Base-by-base conservation (phyloP, 2,797 vertebrate genomes). In the Spondyliosoma cantharus region DNA sequence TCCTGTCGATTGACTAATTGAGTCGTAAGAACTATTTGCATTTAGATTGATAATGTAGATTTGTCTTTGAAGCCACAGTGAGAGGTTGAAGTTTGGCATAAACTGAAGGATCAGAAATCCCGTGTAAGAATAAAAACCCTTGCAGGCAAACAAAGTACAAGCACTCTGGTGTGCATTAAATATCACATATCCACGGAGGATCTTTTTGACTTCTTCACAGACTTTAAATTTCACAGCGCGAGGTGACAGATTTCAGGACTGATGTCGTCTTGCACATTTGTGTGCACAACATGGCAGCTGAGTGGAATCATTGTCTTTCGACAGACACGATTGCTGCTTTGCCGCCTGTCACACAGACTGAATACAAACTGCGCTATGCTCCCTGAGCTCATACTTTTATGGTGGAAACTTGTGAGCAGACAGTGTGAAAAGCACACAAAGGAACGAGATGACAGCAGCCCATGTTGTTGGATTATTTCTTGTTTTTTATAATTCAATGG, bases 261-360 rank as follows among this genome's bases (percentile, higher is more conserved):
- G 84, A 80, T 90, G 79, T 81, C 42, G 24, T 75, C 58, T 64
- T 83, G 73, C 86, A 85, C 88, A 91, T 91, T 87, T 85, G 86
- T 89, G 92, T 92, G 86, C 87, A 79, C 82, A 91, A 91, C 84
- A 90, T 91, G 89, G 86, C 87, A 87, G 86, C 89, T 84, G 86
- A 86, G 89, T 84, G 87, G 87, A 92, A 90, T 91, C 87, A 89
- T 90, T 91, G 88, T 92, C 91, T 93, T 90, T 90, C 84, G 76
- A 78, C 86, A 90, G 89, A 90, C 84, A 84, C 89, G 86, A 91
- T 89, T 92, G 86, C 85, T 86, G 87, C 91, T 88, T 91, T 89
- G 82, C 87, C 29, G 84, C 77, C 78, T 91, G 91, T 92, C 90
- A 88, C 89, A 90, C 90, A 54, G 80, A 49, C 92, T 85, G 93